Evolutionary conservation across 1,140 invertebrate species (phyloP).

Genomic region (Eubasilissa regina): DNA sequence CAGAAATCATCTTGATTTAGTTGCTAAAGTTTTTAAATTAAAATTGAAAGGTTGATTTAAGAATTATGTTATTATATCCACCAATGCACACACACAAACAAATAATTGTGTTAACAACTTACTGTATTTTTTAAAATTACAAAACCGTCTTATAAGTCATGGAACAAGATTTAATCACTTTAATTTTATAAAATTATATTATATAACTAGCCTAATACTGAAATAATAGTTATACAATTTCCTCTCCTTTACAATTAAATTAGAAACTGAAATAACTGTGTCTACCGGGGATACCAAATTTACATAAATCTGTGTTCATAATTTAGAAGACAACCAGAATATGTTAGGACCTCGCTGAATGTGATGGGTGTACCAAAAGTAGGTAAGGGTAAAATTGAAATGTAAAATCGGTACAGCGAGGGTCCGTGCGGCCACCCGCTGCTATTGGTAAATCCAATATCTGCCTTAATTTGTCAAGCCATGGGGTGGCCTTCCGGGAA

Average conservation of each 20-base stretch:
- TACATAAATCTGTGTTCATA: constrained; percentile 41
- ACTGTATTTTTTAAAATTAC: too few relatives aligned
- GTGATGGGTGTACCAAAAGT: constrained; percentile 3
- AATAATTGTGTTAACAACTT: too few relatives aligned
- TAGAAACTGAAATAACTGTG: constrained; percentile 6
- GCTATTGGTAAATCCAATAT: constrained; percentile 58
- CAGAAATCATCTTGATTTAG: too few relatives aligned
- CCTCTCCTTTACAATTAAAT: constrained; percentile 31
- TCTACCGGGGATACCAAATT: constrained; percentile 11
- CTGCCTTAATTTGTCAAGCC: constrained; percentile 59
- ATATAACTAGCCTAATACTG: too few relatives aligned
- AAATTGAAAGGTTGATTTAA: too few relatives aligned
- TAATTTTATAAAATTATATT: too few relatives aligned
- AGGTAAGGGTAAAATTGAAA: constrained; percentile 38
- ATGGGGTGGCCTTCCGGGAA: constrained; percentile 45
- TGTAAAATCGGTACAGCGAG: constrained; percentile 29
- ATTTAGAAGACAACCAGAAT: constrained; percentile 34
- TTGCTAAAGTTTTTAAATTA: too few relatives aligned
- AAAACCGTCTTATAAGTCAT: too few relatives aligned
- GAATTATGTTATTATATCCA: too few relatives aligned
- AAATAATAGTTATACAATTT: constrained; percentile 5
- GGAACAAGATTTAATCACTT: too few relatives aligned
- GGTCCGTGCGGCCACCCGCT: constrained; percentile 36
- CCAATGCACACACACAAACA: too few relatives aligned
- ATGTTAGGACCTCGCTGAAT: constrained; percentile 36